Evolutionary conservation across 1,140 invertebrate genomes (phyloP), one percentile per base, ranked within the genome.

Genomic region (Catajapyx aquilonaris): DNA sequence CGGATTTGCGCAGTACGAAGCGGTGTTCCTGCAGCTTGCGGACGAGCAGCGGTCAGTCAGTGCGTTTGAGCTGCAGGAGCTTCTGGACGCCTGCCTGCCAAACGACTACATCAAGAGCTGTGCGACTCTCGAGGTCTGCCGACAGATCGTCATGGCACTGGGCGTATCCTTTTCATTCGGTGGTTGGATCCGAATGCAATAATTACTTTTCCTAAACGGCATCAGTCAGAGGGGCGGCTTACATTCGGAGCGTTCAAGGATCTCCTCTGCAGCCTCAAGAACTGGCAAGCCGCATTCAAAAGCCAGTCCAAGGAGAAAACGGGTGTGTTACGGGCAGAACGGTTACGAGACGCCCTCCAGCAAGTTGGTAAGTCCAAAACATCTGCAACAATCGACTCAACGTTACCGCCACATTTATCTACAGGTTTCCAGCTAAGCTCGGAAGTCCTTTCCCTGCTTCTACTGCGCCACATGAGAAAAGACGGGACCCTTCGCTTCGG

Each of bases 61-160:
- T 49, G 77, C 81, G 5, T 93, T 90, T 49, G 85, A 90, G 53
- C 61, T 93, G 9, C 84, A 90, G 54, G 86, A 93, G 55, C 59
- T 91, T 13, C 58, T 93, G 10, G 85, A 91, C 52, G 81, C 79
- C 9, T 90, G 84, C 59, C 62, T 93, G 41, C 86, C 85, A 4
- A 91, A 93, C 59, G 73, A 93, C 64, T 90, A 90, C 47, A 87
- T 93, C 34, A 90, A 88, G 54, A 88, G 84, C 41, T 90, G 84
- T 56, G 85, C 85, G 0, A 86, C 78, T 25, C 71, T 90, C 43
- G 85, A 90, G 59, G 84, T 88, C 10, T 90, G 85, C 52, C 64
- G 83, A 41, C 84, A 90, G 62, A 78, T 90, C 10, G 75, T 91
- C 2, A 62, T 87, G 0, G 73, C 84, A 7, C 70, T 90, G 59